Conservation (phyloP, 1,140 invertebrate genomes). For the Lasaia peninsularis region DNA sequence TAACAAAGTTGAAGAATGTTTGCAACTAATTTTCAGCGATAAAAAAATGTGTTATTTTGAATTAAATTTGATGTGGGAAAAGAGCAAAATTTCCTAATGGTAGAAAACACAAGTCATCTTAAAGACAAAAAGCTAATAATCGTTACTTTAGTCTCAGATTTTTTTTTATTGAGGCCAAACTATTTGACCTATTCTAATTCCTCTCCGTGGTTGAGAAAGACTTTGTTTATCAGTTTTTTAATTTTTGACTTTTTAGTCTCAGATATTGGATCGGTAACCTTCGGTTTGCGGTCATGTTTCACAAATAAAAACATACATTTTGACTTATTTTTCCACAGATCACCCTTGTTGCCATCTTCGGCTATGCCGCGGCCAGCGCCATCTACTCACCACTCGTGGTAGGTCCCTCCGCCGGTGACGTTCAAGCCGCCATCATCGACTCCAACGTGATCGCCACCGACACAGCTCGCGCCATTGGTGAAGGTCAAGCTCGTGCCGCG, state of each 20-base stretch:
- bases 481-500: conserved; percentile 52
- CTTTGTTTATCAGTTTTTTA: no score
- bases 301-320: conserved; percentile 19
- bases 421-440: conserved; percentile 62
- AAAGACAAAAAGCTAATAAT: conserved; percentile 57
- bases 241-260: no score
- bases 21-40: no score
- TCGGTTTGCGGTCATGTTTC: no score
- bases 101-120: conserved; percentile 33
- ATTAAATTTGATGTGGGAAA: no score
- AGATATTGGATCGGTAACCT: no score
- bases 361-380: conserved; percentile 59
- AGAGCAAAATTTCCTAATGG: conserved; percentile 19
- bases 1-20: no score
- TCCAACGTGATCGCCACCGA: conserved; percentile 55
- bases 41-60: no score
- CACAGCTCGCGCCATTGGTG: conserved; percentile 49
- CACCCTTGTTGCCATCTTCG: conserved; percentile 65
- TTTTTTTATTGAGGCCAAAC: no score
- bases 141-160: no score
- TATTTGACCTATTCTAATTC: no score
- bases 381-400: conserved; percentile 45
- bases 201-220: no score
- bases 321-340: conserved; percentile 34
- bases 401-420: conserved; percentile 56